Conservation (phyloP, 2,113 vertebrate species). For the Pogona vitticeps region DNA sequence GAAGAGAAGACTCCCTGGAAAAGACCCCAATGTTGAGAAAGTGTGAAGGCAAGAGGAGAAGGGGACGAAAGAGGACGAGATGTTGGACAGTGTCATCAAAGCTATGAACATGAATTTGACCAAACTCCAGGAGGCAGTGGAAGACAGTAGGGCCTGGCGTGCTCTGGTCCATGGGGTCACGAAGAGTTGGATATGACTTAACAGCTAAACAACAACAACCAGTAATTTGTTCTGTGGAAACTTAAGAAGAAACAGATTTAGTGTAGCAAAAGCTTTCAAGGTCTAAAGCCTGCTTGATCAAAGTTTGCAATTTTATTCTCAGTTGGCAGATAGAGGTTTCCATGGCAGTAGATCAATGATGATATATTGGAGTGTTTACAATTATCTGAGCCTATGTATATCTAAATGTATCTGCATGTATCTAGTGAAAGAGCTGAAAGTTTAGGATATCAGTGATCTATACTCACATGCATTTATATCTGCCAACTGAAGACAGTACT, state of each 20-base stretch:
- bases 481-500: neutral
- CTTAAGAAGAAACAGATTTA: neutral
- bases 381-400: neutral
- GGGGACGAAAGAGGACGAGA: too few species aligned
- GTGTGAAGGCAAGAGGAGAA: too few species aligned
- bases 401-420: neutral
- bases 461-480: neutral
- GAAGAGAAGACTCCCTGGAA: too few species aligned
- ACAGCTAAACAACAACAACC: too few species aligned
- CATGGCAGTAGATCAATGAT: neutral
- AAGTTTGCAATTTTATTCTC: too few species aligned
- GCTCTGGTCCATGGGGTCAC: too few species aligned
- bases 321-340: neutral
- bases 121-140: too few species aligned
- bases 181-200: too few species aligned
- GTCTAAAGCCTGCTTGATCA: neutral
- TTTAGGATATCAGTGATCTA: neutral
- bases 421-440: neutral
- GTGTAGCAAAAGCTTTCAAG: neutral
- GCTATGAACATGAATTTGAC: too few species aligned
- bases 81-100: too few species aligned
- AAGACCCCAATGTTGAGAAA: too few species aligned
- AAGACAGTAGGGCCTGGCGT: too few species aligned
- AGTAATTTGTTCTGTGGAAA: neutral
- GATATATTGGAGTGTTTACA: neutral